phyloP scores from a whole-genome alignment of 2,797 vertebrate species.

The Borostomias antarcticus region DNA sequence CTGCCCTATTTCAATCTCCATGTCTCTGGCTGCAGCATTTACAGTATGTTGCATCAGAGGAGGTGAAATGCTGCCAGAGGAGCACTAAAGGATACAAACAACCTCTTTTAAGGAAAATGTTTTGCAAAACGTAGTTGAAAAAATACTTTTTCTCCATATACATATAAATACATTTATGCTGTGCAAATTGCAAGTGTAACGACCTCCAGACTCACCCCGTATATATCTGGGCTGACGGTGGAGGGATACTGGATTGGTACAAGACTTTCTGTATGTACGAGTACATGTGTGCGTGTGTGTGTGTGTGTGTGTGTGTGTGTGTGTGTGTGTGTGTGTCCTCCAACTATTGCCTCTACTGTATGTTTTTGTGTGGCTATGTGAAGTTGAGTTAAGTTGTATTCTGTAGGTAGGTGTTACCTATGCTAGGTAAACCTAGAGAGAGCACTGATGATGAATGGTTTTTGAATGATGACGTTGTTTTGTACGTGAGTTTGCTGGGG shows the following conservation, averaged over 20 bases:
- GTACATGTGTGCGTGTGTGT: background rate
- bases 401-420: no score
- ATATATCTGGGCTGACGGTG: conserved; percentile 38
- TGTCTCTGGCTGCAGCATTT: conserved; percentile 7
- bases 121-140: conserved; percentile 6
- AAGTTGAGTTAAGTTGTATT: no score
- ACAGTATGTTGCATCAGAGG: background rate
- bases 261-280: conserved; percentile 21
- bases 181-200: conserved; percentile 74
- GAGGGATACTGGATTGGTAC: conserved; percentile 28
- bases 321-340: background rate
- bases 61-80: conserved; percentile 1
- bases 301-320: background rate
- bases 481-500: background rate
- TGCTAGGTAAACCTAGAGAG: no score
- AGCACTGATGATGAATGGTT: background rate
- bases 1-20: background rate
- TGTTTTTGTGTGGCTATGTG: no score
- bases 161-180: conserved; percentile 73
- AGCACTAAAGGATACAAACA: background rate
- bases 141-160: conserved; percentile 59
- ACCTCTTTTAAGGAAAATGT: conserved; percentile 14
- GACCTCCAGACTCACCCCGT: conserved; percentile 35
- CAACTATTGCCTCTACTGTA: background rate
- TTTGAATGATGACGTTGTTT: no score